Conservation (phyloP, 2,113 vertebrate genomes). For the Tor tambroides region DNA sequence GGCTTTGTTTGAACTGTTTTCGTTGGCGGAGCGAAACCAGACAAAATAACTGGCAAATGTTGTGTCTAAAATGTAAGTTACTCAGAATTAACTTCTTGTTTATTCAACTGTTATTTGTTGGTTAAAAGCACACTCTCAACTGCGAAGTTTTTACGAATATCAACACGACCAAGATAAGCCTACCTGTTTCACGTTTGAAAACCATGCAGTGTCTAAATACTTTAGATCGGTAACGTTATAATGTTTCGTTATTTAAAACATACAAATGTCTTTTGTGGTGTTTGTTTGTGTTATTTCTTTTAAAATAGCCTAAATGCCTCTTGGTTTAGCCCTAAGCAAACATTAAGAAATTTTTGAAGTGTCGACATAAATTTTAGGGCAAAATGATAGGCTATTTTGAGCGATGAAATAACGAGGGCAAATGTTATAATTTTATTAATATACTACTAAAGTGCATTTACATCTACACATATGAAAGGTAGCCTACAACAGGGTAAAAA, state of each 20-base stretch:
- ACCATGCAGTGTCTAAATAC: too few relatives aligned
- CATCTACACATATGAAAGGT: neutral
- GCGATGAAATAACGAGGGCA: neutral
- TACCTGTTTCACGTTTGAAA: too few relatives aligned
- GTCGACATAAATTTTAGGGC: neutral
- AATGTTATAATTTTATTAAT: neutral
- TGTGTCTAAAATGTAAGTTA: neutral
- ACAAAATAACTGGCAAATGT: neutral
- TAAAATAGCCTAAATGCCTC: neutral
- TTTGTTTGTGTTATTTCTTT: too few relatives aligned
- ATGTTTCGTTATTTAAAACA: too few relatives aligned
- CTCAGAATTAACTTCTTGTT: neutral
- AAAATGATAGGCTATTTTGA: neutral
- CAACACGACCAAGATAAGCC: too few relatives aligned
- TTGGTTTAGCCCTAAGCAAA: neutral
- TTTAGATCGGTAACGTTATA: too few relatives aligned
- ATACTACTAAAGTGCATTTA: neutral
- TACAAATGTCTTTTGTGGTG: too few relatives aligned
- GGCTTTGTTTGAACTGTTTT: neutral
- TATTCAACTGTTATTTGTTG: neutral
- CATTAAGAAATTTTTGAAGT: neutral
- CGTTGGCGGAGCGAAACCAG: neutral
- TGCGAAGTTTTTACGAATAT: too few relatives aligned
- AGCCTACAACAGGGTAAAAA: slow-evolving; percentile 33
- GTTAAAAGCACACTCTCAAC: neutral